phyloP scores from a whole-genome alignment of 2,113 vertebrate genomes.

The Microcebus murinus region DNA sequence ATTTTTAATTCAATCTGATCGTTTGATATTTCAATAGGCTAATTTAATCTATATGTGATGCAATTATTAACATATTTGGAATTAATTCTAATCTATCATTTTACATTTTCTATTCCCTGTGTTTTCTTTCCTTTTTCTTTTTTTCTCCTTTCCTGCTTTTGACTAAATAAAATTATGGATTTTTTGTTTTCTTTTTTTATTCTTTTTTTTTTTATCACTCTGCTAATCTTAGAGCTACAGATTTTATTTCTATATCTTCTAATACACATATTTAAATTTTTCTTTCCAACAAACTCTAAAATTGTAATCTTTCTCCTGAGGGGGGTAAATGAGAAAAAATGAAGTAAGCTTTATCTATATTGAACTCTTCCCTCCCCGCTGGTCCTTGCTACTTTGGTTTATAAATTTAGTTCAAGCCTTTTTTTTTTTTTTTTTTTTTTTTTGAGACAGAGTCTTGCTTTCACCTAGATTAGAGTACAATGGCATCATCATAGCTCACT shows the following conservation, averaged over 20 bases:
- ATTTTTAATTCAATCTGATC: neutral
- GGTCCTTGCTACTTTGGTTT: neutral
- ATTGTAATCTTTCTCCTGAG: neutral
- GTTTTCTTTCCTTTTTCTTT: neutral
- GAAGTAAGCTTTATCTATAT: neutral
- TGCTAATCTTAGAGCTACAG: neutral
- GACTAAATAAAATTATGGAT: neutral
- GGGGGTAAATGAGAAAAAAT: neutral
- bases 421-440: neutral
- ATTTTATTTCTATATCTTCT: neutral
- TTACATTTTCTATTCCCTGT: neutral
- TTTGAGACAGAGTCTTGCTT: no score
- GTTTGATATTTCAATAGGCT: neutral
- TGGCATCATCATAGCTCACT: no score
- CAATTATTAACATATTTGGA: neutral
- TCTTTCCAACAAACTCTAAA: constrained; percentile 9
- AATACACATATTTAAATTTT: neutral
- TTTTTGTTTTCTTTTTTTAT: neutral
- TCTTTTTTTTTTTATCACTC: neutral
- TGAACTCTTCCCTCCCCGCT: neutral
- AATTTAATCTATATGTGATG: constrained; percentile 4
- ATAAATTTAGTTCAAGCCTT: neutral
- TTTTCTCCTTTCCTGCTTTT: neutral
- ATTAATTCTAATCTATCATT: constrained; percentile 15
- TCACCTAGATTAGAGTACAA: no score